phyloP scores from a whole-genome alignment of 1,140 invertebrate species.

The Megalonaias nervosa region DNA sequence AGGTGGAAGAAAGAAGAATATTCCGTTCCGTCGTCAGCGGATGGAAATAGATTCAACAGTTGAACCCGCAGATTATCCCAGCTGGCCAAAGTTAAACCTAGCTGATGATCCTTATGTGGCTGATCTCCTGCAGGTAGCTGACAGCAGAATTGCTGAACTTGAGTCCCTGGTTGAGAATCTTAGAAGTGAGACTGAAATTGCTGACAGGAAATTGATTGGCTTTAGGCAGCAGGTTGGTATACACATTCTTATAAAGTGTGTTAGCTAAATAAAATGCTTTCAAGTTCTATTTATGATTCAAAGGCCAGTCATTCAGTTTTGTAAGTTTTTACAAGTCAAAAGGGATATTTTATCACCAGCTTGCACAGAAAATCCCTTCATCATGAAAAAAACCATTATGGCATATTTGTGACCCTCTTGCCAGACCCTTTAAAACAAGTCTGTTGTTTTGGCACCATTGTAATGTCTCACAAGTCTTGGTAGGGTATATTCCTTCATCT shows the following conservation, averaged over 20 bases:
- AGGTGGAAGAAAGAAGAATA: slow-evolving; percentile 70
- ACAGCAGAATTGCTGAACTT: slow-evolving; percentile 65
- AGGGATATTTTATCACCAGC: too few relatives aligned
- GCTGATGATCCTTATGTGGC: slow-evolving; percentile 69
- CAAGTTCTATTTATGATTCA: too few relatives aligned
- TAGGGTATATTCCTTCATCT: too few relatives aligned
- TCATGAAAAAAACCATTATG: too few relatives aligned
- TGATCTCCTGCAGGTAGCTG: slow-evolving; percentile 69
- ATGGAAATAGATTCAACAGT: slow-evolving; percentile 69
- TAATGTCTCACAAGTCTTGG: too few relatives aligned
- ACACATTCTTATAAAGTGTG: neutral
- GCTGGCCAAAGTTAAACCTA: slow-evolving; percentile 36
- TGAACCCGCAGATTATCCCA: slow-evolving; percentile 48
- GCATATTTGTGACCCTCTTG: too few relatives aligned
- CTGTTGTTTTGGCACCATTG: too few relatives aligned
- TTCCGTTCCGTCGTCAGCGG: slow-evolving; percentile 70
- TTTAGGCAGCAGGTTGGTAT: slow-evolving; percentile 67
- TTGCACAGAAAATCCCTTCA: too few relatives aligned
- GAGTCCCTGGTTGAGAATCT: slow-evolving; percentile 50
- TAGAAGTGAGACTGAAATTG: slow-evolving; percentile 60
- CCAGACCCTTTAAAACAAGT: too few relatives aligned
- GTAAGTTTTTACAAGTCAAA: too few relatives aligned
- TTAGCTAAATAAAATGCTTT: too few relatives aligned
- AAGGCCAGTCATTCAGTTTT: too few relatives aligned
- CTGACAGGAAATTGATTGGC: slow-evolving; percentile 64